phyloP scores from a whole-genome alignment of 2,113 vertebrate genomes.

The Barbus barbus region DNA sequence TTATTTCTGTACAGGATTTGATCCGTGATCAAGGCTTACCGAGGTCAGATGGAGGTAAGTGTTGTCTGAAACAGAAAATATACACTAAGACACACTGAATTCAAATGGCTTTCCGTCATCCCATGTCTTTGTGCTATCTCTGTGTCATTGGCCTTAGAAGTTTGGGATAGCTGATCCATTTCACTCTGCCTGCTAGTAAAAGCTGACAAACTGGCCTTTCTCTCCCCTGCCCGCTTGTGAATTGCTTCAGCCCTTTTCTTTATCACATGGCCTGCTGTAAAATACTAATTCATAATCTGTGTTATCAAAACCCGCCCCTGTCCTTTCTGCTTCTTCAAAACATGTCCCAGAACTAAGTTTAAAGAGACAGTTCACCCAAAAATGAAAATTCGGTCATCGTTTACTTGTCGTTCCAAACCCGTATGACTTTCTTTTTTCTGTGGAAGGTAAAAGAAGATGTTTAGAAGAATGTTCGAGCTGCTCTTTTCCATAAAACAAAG shows the following conservation, averaged over 20 bases:
- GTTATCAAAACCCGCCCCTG: conserved; percentile 1
- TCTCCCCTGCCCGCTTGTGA: neutral
- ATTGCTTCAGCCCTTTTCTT: conserved; percentile 21
- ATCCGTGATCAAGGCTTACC: conserved; percentile 91
- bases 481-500: neutral
- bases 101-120: conserved; percentile 54
- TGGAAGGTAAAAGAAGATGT: neutral
- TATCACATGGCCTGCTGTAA: neutral
- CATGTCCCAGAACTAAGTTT: neutral
- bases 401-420: neutral
- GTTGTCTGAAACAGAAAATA: conserved; percentile 15
- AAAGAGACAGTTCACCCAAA: neutral
- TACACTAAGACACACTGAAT: neutral
- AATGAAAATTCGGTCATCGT: neutral
- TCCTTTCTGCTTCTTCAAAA: neutral
- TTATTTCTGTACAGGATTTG: conserved; percentile 84
- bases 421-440: neutral
- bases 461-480: neutral
- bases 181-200: neutral
- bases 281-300: neutral
- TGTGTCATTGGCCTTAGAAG: conserved; percentile 47
- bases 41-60: conserved; percentile 95
- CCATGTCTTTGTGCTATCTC: conserved; percentile 61
- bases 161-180: conserved; percentile 5
- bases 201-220: neutral